A percentile compares a stretch with the other conserved stretches of the same genome.
phyloP scores from a whole-genome alignment of 1,140 invertebrate genomes.

The Anastatus disparis region DNA sequence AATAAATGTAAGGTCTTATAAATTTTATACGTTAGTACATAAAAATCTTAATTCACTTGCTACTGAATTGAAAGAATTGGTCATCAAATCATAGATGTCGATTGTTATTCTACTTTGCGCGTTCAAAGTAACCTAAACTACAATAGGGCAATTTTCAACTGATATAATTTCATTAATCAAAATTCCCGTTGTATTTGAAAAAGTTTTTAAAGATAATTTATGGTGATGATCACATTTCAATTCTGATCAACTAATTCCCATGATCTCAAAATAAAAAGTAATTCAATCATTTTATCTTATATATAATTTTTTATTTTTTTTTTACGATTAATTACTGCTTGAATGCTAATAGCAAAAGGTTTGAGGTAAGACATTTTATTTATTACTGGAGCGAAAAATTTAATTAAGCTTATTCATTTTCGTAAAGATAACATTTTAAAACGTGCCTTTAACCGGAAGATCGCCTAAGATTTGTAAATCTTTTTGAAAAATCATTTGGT shows the following conservation, averaged over 20 bases:
- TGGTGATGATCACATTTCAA: constrained; percentile 21
- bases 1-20: too few relatives aligned
- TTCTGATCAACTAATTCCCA: constrained; percentile 29
- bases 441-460: constrained; percentile 40
- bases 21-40: too few relatives aligned
- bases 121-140: constrained; percentile 38
- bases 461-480: constrained; percentile 48
- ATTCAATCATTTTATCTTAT: background rate
- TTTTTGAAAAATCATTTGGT: constrained; percentile 43
- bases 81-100: constrained; percentile 16
- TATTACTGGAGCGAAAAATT: background rate
- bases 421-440: constrained; percentile 36
- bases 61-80: constrained; percentile 19
- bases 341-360: constrained; percentile 34
- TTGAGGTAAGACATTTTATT: constrained; percentile 22
- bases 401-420: constrained; percentile 31
- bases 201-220: constrained; percentile 8
- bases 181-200: constrained; percentile 14
- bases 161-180: constrained; percentile 36
- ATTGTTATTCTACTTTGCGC: constrained; percentile 39
- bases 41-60: constrained; percentile 38
- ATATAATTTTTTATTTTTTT: background rate
- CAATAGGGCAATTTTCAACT: constrained; percentile 13
- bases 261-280: constrained; percentile 36
- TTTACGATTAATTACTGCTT: constrained; percentile 44